phyloP scores from a whole-genome alignment of 2,888 invertebrate genomes.

The Acrobasis consociella region DNA sequence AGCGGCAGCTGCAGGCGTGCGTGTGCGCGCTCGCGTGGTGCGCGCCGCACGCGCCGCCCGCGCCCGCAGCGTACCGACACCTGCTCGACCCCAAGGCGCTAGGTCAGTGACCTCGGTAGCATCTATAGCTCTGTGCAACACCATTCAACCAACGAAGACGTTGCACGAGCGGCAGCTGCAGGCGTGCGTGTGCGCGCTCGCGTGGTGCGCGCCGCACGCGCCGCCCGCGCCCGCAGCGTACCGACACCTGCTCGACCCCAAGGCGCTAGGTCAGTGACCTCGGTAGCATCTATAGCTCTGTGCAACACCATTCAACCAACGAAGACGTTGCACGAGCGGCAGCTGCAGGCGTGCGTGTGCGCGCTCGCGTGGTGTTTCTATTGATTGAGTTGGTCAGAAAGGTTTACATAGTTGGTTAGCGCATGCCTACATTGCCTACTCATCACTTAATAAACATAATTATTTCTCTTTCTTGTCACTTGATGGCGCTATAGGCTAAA shows the following conservation, averaged over 20 bases:
- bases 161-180: conserved; percentile 74
- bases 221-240: conserved; percentile 60
- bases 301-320: too few species aligned
- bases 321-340: conserved; percentile 73
- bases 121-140: too few species aligned
- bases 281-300: too few species aligned
- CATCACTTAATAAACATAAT: too few species aligned
- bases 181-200: conserved; percentile 74
- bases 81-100: conserved; percentile 63
- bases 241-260: conserved; percentile 60
- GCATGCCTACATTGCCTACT: too few species aligned
- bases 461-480: too few species aligned
- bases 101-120: too few species aligned
- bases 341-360: conserved; percentile 71
- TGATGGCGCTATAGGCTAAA: too few species aligned
- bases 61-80: conserved; percentile 58
- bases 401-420: too few species aligned
- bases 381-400: too few species aligned
- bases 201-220: conserved; percentile 66
- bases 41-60: conserved; percentile 57
- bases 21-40: conserved; percentile 78
- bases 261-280: conserved; percentile 65
- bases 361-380: conserved; percentile 77
- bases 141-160: too few species aligned
- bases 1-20: conserved; percentile 69